Percentiles rank a stretch among this genome's conserved stretches.
Evolutionary conservation across 1,140 invertebrate genomes (phyloP).

Genomic region (Micrasema minimum): DNA sequence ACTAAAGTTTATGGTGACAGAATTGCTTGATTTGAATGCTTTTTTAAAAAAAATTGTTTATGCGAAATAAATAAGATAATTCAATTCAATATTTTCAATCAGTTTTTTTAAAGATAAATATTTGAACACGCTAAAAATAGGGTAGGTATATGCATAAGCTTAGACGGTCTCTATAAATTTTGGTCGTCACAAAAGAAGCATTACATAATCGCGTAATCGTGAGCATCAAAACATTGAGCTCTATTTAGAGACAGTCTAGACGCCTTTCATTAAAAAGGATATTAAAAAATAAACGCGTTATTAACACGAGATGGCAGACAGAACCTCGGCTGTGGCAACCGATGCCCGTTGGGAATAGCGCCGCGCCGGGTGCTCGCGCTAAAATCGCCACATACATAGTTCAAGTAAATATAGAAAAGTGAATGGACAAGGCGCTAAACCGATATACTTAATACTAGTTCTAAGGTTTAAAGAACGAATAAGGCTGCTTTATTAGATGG

Average conservation of each 20-base stretch:
- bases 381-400: not conserved
- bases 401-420: not conserved
- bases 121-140: not conserved
- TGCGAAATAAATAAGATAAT: too few species aligned
- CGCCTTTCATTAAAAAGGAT: conserved; percentile 40
- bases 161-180: conserved; percentile 19
- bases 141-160: not conserved
- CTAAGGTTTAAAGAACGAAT: conserved; percentile 12
- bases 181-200: conserved; percentile 2
- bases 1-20: too few species aligned
- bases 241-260: conserved; percentile 46
- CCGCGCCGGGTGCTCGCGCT: not conserved
- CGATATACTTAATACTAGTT: not conserved
- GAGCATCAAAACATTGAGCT: conserved; percentile 39
- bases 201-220: conserved; percentile 35
- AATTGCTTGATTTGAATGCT: too few species aligned
- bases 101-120: too few species aligned
- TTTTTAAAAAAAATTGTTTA: too few species aligned
- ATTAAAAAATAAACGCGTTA: conserved; percentile 39
- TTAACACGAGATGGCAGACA: conserved; percentile 25
- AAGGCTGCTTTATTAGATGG: conserved; percentile 5
- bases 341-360: too few species aligned
- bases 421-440: conserved; percentile 1
- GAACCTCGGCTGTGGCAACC: conserved; percentile 7
- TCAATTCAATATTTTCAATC: too few species aligned